Evolutionary conservation across 2,113 vertebrate species (phyloP).

Genomic region (Oreochromis tanganicae): DNA sequence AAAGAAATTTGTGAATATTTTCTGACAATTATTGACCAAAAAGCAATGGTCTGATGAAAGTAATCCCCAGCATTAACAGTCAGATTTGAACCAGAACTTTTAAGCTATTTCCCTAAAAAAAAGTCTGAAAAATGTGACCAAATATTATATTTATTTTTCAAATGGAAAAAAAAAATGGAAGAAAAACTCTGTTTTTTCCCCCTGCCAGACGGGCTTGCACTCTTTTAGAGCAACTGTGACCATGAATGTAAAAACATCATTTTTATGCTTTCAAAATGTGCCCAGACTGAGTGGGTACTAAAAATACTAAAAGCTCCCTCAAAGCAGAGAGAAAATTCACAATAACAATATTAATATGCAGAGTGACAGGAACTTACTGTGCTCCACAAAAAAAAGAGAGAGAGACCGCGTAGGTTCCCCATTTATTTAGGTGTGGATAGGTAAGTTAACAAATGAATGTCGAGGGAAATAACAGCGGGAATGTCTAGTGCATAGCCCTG

Average conservation of each 20-base stretch:
- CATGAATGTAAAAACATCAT: neutral
- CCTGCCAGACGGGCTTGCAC: neutral
- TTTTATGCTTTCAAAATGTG: neutral
- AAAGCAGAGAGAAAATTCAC: neutral
- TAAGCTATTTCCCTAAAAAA: neutral
- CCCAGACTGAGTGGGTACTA: neutral
- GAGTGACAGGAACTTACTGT: neutral
- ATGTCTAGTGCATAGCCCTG: neutral
- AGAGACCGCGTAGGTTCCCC: neutral
- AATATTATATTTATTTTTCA: neutral
- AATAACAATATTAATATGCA: neutral
- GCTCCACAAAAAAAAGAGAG: neutral
- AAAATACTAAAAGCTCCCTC: neutral
- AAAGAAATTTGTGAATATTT: neutral
- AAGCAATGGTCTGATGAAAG: neutral
- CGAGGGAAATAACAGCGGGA: neutral
- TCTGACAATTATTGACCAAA: neutral
- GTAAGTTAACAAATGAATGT: neutral
- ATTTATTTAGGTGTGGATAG: neutral
- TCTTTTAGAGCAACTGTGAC: neutral
- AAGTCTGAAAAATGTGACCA: neutral
- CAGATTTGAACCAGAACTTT: neutral
- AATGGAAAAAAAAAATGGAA: neutral
- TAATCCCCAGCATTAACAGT: neutral
- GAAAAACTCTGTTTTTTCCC: accelerated